phyloP scores from a whole-genome alignment of 2,113 vertebrate species.

The Seriola quinqueradiata region DNA sequence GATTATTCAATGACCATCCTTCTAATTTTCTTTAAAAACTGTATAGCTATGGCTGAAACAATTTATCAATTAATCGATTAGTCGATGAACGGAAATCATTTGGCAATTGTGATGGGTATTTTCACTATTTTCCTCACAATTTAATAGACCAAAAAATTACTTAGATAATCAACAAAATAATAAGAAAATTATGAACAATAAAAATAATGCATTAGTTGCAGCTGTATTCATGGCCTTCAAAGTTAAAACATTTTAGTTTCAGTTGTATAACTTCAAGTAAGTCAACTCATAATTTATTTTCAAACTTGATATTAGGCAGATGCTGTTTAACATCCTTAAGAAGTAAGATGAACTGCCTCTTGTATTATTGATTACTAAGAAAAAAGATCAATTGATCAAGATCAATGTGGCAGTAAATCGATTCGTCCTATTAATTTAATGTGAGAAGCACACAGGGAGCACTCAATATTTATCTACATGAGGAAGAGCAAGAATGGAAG shows the following conservation, averaged over 20 bases:
- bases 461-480: background rate
- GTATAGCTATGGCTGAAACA: background rate
- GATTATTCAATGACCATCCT: background rate
- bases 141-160: no score
- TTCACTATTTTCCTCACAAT: background rate
- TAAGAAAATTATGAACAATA: no score
- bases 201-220: background rate
- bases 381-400: background rate
- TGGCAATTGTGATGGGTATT: no score
- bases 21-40: background rate
- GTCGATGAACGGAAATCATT: background rate
- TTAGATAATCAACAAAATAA: no score
- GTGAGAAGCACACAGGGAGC: background rate
- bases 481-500: background rate
- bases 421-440: background rate
- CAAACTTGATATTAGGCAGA: background rate
- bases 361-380: background rate
- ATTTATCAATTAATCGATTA: background rate
- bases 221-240: background rate
- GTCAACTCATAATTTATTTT: no score
- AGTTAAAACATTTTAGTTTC: background rate
- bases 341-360: background rate
- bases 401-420: background rate
- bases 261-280: background rate
- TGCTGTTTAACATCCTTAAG: background rate